phyloP scores from a whole-genome alignment of 2,113 vertebrate species.

The Herpetotheres cachinnans region DNA sequence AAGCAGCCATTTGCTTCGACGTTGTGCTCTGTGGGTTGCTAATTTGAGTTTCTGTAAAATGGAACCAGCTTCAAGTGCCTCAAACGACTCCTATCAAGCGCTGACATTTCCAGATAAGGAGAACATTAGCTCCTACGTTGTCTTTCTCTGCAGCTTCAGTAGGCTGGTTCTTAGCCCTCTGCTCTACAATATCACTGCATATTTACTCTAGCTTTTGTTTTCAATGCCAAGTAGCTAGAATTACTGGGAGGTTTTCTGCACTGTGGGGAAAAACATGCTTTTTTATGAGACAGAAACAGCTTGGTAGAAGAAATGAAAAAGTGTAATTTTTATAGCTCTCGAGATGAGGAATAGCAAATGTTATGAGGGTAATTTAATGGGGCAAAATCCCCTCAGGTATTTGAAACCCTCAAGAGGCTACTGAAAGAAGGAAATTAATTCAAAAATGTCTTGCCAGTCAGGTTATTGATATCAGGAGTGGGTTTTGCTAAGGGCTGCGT shows the following conservation, averaged over 20 bases:
- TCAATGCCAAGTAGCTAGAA: background rate
- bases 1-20: constrained; percentile 52
- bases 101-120: constrained; percentile 35
- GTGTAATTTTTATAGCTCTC: background rate
- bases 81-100: background rate
- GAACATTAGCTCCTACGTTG: background rate
- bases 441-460: background rate
- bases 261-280: background rate
- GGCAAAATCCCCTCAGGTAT: background rate
- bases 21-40: constrained; percentile 16
- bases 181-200: background rate
- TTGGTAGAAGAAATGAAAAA: background rate
- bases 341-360: background rate
- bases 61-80: constrained; percentile 48
- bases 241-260: background rate
- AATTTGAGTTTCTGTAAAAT: constrained; percentile 55
- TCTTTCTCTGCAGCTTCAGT: background rate
- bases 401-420: background rate
- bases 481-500: background rate
- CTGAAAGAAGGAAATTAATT: background rate
- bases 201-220: constrained; percentile 14
- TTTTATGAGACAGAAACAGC: background rate
- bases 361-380: background rate
- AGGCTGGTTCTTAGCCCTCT: background rate
- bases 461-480: background rate